A percentile compares a stretch with the other conserved stretches of the same genome.
Evolutionary conservation across 2,888 invertebrate species (phyloP).

Genomic region (Stenotaenia linearis): DNA sequence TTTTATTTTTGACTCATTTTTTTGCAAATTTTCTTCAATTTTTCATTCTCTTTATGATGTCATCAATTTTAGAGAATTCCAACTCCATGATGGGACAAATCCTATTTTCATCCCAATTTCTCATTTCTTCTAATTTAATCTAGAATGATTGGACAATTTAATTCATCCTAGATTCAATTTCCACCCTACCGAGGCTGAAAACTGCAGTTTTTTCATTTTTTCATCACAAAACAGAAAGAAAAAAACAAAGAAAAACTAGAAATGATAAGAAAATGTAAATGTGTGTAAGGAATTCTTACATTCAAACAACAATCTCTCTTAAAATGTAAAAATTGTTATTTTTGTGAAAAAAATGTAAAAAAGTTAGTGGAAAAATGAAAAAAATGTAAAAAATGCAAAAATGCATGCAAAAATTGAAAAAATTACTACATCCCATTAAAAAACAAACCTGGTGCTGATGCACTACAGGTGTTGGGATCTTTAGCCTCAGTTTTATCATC

Average conservation of each 20-base stretch:
- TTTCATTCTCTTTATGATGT: too few relatives aligned
- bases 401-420: conserved; percentile 3
- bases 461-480: conserved; percentile 19
- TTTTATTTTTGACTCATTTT: too few relatives aligned
- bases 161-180: too few relatives aligned
- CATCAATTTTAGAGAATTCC: too few relatives aligned
- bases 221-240: not conserved
- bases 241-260: not conserved
- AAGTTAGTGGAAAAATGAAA: not conserved
- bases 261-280: not conserved
- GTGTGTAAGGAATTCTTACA: not conserved
- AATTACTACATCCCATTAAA: not conserved
- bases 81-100: too few relatives aligned
- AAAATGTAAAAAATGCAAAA: not conserved
- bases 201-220: not conserved
- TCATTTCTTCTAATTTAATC: too few relatives aligned
- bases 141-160: too few relatives aligned
- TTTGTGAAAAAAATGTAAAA: not conserved
- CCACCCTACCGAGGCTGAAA: not conserved
- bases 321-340: not conserved
- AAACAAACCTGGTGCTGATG: conserved; percentile 30
- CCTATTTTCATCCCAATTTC: too few relatives aligned
- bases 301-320: not conserved
- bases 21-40: too few relatives aligned
- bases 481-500: conserved; percentile 27